These are phyloP conservation scores for Pterophyllum scalare DNA, from an alignment of 2,113 vertebrate species.

Conservation along the genomic window DNA sequence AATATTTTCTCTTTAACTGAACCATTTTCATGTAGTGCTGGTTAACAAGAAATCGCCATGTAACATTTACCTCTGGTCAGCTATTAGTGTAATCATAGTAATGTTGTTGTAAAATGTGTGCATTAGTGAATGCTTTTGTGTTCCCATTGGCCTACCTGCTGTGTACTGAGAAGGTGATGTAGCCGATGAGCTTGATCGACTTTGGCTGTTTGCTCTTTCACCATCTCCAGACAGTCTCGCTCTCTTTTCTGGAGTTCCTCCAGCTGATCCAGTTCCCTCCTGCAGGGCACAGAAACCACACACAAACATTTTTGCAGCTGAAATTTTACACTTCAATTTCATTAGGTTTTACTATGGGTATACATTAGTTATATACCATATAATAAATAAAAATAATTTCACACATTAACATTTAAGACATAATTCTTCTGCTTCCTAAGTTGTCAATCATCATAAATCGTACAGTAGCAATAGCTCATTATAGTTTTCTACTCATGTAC, in stretches of 20 bases:
- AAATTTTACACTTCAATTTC: not conserved
- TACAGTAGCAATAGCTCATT: not conserved
- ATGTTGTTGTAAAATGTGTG: not conserved
- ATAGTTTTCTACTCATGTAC: not conserved
- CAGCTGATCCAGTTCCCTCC: constrained; percentile 85
- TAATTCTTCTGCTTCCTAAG: not conserved
- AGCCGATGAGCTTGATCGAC: constrained; percentile 84
- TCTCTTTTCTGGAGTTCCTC: constrained; percentile 82
- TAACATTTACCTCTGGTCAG: not conserved
- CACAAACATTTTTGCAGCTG: not conserved
- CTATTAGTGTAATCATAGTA: not conserved
- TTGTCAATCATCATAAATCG: not conserved
- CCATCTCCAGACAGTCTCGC: constrained; percentile 75
- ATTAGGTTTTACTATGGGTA: not conserved
- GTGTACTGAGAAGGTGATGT: constrained; percentile 95
- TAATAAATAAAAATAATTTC: not conserved
- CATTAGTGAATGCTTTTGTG: not conserved
- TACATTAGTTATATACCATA: not conserved
- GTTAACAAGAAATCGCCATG: not conserved
- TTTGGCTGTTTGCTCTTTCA: constrained; percentile 83
- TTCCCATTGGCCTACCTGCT: constrained; percentile 82
- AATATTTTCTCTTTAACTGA: not conserved
- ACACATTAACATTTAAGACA: not conserved
- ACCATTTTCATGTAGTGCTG: not conserved
- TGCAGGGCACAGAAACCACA: constrained; percentile 63